These are phyloP conservation scores for Blastobasis lacticolella DNA, from an alignment of 2,888 invertebrate genomes.

Conservation along the genomic window DNA sequence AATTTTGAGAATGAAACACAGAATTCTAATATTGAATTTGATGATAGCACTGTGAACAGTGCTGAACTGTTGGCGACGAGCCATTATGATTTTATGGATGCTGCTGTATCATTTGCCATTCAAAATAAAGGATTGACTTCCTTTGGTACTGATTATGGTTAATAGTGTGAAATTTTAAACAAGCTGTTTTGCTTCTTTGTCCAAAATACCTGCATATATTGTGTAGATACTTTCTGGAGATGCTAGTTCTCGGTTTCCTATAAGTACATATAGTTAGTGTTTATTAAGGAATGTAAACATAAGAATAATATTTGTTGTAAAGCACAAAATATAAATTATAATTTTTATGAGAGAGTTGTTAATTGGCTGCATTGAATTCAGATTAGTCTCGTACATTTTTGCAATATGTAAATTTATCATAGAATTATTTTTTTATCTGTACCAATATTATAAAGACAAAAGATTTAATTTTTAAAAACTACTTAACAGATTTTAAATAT, in stretches of 20 bases:
- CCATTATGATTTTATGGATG: conserved; percentile 77
- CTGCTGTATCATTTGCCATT: conserved; percentile 84
- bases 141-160: conserved; percentile 60
- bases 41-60: conserved; percentile 25
- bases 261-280: neutral
- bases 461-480: no score
- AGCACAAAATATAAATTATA: neutral
- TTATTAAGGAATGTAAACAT: neutral
- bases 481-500: no score
- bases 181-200: neutral
- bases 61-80: conserved; percentile 27
- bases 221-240: neutral
- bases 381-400: no score
- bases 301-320: neutral
- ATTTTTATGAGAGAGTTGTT: no score
- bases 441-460: no score
- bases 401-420: no score
- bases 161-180: conserved; percentile 17
- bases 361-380: no score
- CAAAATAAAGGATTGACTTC: conserved; percentile 81
- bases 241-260: neutral
- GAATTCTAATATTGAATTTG: conserved; percentile 25
- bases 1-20: conserved; percentile 31
- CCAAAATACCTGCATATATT: neutral
- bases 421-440: no score